These are phyloP conservation scores for Anisognathus igniventris DNA, from an alignment of 2,797 vertebrate genomes.

Conservation along the genomic window DNA sequence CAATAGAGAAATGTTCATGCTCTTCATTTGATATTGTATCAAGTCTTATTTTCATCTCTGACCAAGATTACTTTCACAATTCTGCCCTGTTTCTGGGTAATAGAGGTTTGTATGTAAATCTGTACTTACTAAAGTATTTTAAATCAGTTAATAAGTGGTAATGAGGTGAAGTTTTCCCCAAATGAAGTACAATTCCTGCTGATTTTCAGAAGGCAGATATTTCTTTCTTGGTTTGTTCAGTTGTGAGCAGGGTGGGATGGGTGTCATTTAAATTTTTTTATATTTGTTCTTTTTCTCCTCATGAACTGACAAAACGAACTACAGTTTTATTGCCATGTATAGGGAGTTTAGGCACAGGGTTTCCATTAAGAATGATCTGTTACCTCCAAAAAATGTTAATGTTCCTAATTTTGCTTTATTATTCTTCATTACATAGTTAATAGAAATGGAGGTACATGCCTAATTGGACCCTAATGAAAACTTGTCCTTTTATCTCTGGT, in stretches of 20 bases:
- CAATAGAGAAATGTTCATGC: neutral
- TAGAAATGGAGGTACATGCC: neutral
- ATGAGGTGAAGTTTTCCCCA: neutral
- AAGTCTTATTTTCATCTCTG: neutral
- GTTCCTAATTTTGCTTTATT: conserved; percentile 33
- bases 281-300: neutral
- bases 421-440: conserved; percentile 22
- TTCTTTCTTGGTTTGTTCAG: neutral
- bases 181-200: neutral
- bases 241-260: neutral
- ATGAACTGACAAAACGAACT: neutral
- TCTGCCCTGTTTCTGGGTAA: neutral
- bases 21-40: neutral
- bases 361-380: conserved; percentile 48
- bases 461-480: conserved; percentile 36
- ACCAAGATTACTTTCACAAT: neutral
- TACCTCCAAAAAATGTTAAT: conserved; percentile 27
- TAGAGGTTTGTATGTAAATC: neutral
- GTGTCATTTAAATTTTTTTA: neutral
- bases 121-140: neutral
- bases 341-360: neutral
- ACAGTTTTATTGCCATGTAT: neutral
- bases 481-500: conserved; percentile 2
- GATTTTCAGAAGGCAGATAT: neutral
- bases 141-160: neutral